Conservation (phyloP, 2,113 vertebrate species). For the Coregonus clupeaformis region DNA sequence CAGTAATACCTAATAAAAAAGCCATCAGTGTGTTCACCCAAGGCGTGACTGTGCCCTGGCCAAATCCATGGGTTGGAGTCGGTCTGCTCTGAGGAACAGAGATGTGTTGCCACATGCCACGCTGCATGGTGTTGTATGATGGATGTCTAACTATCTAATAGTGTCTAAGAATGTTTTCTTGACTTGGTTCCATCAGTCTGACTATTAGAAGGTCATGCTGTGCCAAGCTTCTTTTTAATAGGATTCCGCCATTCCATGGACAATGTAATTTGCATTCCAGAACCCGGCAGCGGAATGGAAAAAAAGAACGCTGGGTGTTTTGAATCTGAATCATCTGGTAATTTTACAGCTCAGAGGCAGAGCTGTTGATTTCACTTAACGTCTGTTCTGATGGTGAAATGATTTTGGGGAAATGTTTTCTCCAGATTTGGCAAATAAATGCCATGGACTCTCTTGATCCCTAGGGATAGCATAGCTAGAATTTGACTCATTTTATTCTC, state of each 20-base stretch:
- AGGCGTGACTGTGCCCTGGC: too few species aligned
- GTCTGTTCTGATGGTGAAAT: constrained; percentile 33
- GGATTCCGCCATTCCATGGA: constrained; percentile 42
- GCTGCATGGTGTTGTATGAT: constrained; percentile 33
- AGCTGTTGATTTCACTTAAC: constrained; percentile 47
- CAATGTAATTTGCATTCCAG: constrained; percentile 69
- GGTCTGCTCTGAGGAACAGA: constrained; percentile 21
- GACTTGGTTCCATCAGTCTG: constrained; percentile 60
- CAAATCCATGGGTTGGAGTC: too few species aligned
- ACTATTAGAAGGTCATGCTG: constrained; percentile 58
- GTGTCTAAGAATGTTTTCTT: constrained; percentile 65
- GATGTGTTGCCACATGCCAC: constrained; percentile 45
- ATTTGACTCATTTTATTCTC: neutral
- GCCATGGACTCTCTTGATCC: constrained; percentile 23
- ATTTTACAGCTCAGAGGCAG: constrained; percentile 54
- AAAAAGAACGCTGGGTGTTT: constrained; percentile 48
- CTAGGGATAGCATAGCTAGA: constrained; percentile 33
- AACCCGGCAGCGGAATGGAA: constrained; percentile 43
- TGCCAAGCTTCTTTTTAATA: constrained; percentile 66
- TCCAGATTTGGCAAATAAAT: constrained; percentile 46
- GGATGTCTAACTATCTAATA: constrained; percentile 62
- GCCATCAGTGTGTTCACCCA: too few species aligned
- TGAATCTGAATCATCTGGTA: constrained; percentile 58
- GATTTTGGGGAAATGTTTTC: constrained; percentile 37
- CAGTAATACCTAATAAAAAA: too few species aligned